Conservation (phyloP, 1,140 invertebrate genomes). For the Andrena cerasifolii region DNA sequence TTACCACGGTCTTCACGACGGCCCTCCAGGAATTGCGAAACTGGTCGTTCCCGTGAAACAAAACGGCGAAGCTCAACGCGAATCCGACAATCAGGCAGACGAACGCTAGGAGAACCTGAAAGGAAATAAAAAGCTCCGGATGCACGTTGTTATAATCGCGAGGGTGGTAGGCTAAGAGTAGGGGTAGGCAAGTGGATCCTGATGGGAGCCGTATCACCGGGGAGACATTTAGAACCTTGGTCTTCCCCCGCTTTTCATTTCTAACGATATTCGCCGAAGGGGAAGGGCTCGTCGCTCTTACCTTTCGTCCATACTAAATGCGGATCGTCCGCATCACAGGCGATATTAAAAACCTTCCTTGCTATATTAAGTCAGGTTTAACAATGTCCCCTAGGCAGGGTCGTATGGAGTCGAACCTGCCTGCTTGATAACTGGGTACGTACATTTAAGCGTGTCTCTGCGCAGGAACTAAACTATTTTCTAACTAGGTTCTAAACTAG, state of each 20-base stretch:
- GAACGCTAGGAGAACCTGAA: slow-evolving; percentile 82
- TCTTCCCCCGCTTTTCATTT: slow-evolving; percentile 47
- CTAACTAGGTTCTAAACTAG: too few species aligned
- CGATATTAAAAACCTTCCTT: slow-evolving; percentile 22
- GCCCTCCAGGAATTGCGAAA: slow-evolving; percentile 80
- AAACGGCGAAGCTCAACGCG: slow-evolving; percentile 83
- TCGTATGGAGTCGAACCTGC: slow-evolving; percentile 1
- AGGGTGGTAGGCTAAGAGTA: slow-evolving; percentile 38
- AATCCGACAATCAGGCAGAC: slow-evolving; percentile 83
- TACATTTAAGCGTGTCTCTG: slow-evolving; percentile 13
- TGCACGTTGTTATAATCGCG: slow-evolving; percentile 67
- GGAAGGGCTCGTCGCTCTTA: slow-evolving; percentile 23
- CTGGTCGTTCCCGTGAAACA: slow-evolving; percentile 78
- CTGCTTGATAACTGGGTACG: slow-evolving; percentile 24
- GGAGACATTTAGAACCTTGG: slow-evolving; percentile 56
- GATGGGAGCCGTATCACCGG: slow-evolving; percentile 46
- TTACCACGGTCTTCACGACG: slow-evolving; percentile 80
- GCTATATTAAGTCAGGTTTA: slow-evolving; percentile 44
- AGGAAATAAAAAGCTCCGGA: slow-evolving; percentile 66
- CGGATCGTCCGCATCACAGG: slow-evolving; percentile 25
- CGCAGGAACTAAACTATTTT: slow-evolving; percentile 8
- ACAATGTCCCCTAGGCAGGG: slow-evolving; percentile 28
- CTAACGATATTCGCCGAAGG: slow-evolving; percentile 57
- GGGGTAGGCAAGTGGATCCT: slow-evolving; percentile 45
- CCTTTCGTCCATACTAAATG: slow-evolving; percentile 36